A percentile compares a stretch with the other conserved stretches of the same genome.
These are phyloP conservation scores for Trogon melanurus DNA, from an alignment of 2,113 vertebrate species.

Conservation along the genomic window DNA sequence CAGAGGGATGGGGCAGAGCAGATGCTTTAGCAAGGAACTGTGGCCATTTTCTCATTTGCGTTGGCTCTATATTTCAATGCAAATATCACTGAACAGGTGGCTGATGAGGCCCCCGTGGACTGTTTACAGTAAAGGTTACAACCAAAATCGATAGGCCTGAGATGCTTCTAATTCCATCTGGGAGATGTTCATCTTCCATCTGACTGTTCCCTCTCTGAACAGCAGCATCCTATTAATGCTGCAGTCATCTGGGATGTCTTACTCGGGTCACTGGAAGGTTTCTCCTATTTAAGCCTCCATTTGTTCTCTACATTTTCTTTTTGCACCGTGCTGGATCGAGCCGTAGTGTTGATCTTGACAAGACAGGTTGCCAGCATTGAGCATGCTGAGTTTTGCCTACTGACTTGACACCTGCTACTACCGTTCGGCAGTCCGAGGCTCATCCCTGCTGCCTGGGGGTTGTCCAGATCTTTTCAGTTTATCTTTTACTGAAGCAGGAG, in stretches of 20 bases:
- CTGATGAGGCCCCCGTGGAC: conserved; percentile 56
- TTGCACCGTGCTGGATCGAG: not conserved
- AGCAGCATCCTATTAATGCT: conserved; percentile 40
- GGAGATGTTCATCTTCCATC: conserved; percentile 59
- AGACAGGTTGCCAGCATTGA: conserved; percentile 14
- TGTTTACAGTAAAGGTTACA: conserved; percentile 66
- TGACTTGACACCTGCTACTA: conserved; percentile 48
- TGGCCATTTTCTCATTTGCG: conserved; percentile 63
- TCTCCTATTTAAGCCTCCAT: not conserved
- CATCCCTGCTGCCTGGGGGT: not conserved
- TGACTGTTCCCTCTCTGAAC: not conserved
- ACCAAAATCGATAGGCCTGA: conserved; percentile 63
- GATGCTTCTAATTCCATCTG: conserved; percentile 44
- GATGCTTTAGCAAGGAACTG: conserved; percentile 62
- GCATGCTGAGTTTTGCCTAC: conserved; percentile 49
- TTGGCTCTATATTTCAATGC: conserved; percentile 64
- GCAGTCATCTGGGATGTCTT: conserved; percentile 22
- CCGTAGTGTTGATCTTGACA: conserved; percentile 10
- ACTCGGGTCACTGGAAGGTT: conserved; percentile 21
- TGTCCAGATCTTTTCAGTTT: conserved; percentile 35
- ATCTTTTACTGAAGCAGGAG: not conserved
- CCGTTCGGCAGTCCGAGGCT: not conserved
- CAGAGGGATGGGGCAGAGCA: conserved; percentile 35
- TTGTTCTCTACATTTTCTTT: conserved; percentile 15
- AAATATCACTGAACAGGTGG: conserved; percentile 67